These are phyloP conservation scores for Beris chalybata DNA, from an alignment of 2,888 invertebrate species.

Conservation along the genomic window DNA sequence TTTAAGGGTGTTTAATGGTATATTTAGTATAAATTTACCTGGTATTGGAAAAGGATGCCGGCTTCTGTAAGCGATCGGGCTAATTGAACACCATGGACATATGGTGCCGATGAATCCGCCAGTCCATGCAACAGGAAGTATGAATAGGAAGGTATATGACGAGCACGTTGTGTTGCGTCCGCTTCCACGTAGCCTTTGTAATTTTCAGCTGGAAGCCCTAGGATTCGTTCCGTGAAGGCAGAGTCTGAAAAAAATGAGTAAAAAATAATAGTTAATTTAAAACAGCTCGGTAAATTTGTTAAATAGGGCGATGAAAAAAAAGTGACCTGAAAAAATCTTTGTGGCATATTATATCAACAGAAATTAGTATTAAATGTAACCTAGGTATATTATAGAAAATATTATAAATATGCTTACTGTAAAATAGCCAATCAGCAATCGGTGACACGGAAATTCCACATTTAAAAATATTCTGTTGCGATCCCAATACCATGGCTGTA, in stretches of 20 bases:
- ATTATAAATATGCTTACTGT: slow-evolving; percentile 79
- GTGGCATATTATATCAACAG: not conserved
- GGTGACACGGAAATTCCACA: slow-evolving; percentile 95
- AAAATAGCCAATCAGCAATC: slow-evolving; percentile 93
- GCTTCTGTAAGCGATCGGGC: slow-evolving; percentile 85
- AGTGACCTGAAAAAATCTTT: not conserved
- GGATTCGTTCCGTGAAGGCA: slow-evolving; percentile 91
- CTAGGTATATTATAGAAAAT: no score
- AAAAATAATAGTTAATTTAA: not conserved
- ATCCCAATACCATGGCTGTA: slow-evolving; percentile 86
- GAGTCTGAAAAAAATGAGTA: slow-evolving; percentile 68
- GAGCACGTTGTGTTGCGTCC: slow-evolving; percentile 85
- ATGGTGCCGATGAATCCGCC: slow-evolving; percentile 90
- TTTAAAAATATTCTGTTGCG: slow-evolving; percentile 84
- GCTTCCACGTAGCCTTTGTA: slow-evolving; percentile 90
- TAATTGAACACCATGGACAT: slow-evolving; percentile 88
- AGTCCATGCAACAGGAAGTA: slow-evolving; percentile 91
- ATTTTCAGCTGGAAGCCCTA: slow-evolving; percentile 86
- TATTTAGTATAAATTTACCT: slow-evolving; percentile 63
- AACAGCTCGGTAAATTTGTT: not conserved
- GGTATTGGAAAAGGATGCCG: slow-evolving; percentile 87
- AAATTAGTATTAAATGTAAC: no score
- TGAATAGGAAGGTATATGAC: slow-evolving; percentile 84
- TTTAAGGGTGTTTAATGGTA: not conserved
- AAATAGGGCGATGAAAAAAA: not conserved